Percentiles rank a stretch among this genome's conserved stretches.
These are phyloP conservation scores for Hoplostethus mediterraneus DNA, from an alignment of 2,797 vertebrate genomes.

Conservation along the genomic window DNA sequence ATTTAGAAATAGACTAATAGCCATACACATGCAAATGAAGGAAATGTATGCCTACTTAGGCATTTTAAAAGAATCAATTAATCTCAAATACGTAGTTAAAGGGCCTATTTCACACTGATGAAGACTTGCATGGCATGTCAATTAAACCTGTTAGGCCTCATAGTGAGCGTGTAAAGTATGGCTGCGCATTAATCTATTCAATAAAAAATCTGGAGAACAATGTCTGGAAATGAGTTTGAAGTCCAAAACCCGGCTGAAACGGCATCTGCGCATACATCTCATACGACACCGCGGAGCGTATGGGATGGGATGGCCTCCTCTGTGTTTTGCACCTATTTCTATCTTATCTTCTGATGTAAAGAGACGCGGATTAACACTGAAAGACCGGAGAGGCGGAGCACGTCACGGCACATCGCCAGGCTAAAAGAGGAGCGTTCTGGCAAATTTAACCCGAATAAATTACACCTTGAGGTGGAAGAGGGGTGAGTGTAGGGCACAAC, in stretches of 20 bases:
- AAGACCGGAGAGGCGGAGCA: constrained; percentile 90
- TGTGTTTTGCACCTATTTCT: constrained; percentile 87
- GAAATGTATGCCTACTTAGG: constrained; percentile 59
- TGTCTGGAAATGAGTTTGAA: constrained; percentile 56
- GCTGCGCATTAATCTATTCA: constrained; percentile 61
- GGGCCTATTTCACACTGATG: constrained; percentile 70
- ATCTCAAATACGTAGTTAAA: constrained; percentile 73
- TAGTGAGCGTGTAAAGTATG: constrained; percentile 59
- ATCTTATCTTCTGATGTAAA: constrained; percentile 92
- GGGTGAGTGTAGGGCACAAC: constrained; percentile 62
- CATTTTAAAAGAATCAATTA: constrained; percentile 73
- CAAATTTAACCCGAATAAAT: constrained; percentile 94
- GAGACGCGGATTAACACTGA: constrained; percentile 93
- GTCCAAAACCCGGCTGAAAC: constrained; percentile 24
- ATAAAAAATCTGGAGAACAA: constrained; percentile 49
- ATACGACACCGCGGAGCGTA: constrained; percentile 71
- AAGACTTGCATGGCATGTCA: constrained; percentile 67
- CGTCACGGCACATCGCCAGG: constrained; percentile 90
- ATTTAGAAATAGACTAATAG: constrained; percentile 53
- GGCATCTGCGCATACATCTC: constrained; percentile 56
- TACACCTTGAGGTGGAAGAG: constrained; percentile 88
- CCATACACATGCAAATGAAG: constrained; percentile 71
- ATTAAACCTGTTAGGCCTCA: constrained; percentile 73
- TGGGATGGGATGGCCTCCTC: constrained; percentile 80
- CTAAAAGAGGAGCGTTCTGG: constrained; percentile 92